Percentiles rank a stretch among this genome's conserved stretches.
Evolutionary conservation across 2,797 vertebrate genomes (phyloP).

Genomic region (Kryptolebias ocellatus): DNA sequence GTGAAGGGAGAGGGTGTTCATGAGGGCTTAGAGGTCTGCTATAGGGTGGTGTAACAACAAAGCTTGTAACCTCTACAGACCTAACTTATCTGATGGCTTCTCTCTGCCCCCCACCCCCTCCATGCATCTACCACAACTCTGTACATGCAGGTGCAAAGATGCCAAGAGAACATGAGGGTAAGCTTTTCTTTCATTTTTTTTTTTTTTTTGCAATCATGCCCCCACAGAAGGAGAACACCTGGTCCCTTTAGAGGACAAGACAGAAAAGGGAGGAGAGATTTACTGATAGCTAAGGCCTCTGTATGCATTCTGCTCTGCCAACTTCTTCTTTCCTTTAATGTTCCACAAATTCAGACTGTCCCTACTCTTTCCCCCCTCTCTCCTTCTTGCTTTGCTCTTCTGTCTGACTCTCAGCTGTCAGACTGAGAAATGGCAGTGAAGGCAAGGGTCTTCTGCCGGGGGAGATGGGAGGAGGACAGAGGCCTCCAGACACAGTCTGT

Average conservation of each 20-base stretch:
- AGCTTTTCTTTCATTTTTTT: conserved; percentile 20
- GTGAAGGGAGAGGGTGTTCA: conserved; percentile 38
- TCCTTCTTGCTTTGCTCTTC: conserved; percentile 49
- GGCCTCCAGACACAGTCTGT: conserved; percentile 48
- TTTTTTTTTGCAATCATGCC: conserved; percentile 29
- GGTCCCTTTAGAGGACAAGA: conserved; percentile 58
- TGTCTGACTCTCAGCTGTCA: conserved; percentile 77
- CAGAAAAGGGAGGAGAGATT: conserved; percentile 16
- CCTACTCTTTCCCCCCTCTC: neutral
- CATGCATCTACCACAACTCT: conserved; percentile 41
- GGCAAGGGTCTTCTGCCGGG: conserved; percentile 72
- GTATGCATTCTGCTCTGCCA: conserved; percentile 34
- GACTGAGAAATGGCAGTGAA: conserved; percentile 75
- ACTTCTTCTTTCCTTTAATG: conserved; percentile 26
- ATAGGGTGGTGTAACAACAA: conserved; percentile 67
- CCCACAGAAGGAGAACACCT: conserved; percentile 69
- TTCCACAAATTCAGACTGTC: conserved; percentile 35
- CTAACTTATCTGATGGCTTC: conserved; percentile 63
- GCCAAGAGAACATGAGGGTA: conserved; percentile 69
- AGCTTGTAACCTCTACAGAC: conserved; percentile 59
- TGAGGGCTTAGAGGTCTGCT: conserved; percentile 62
- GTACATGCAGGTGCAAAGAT: conserved; percentile 71
- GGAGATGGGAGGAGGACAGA: conserved; percentile 65
- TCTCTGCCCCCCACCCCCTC: conserved; percentile 37
- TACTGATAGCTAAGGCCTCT: conserved; percentile 39